These are phyloP conservation scores for Tachina grossa DNA, from an alignment of 2,888 invertebrate species.

Conservation along the genomic window DNA sequence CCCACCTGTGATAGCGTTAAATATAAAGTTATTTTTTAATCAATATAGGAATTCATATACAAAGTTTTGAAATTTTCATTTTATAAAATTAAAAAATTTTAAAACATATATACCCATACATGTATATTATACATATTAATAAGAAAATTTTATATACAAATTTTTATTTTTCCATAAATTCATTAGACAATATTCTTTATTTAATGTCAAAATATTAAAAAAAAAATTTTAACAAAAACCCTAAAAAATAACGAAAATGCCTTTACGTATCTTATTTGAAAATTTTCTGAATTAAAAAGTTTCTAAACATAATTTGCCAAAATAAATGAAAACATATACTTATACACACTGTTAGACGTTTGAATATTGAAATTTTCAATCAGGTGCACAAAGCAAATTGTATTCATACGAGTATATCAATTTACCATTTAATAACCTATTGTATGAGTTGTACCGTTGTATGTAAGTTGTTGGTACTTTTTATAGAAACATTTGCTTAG, in stretches of 20 bases:
- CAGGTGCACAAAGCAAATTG: not conserved
- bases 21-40: constrained; percentile 38
- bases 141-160: constrained; percentile 4
- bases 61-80: constrained; percentile 28
- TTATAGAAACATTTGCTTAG: no score
- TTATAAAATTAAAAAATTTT: constrained; percentile 3
- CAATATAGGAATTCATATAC: constrained; percentile 11
- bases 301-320: constrained; percentile 32
- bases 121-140: not conserved
- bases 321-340: not conserved
- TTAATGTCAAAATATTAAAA: constrained; percentile 28
- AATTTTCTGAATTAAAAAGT: constrained; percentile 15
- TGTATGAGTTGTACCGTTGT: not conserved
- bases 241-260: constrained; percentile 40
- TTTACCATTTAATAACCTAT: not conserved
- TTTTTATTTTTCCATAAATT: not conserved
- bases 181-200: constrained; percentile 46
- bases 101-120: not conserved
- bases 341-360: not conserved
- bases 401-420: not conserved
- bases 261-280: constrained; percentile 63
- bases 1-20: constrained; percentile 79
- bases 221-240: not conserved
- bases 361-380: not conserved
- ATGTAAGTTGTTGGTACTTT: not conserved